Conservation (phyloP, 1,140 invertebrate genomes). For the Lanistes nyassanus region DNA sequence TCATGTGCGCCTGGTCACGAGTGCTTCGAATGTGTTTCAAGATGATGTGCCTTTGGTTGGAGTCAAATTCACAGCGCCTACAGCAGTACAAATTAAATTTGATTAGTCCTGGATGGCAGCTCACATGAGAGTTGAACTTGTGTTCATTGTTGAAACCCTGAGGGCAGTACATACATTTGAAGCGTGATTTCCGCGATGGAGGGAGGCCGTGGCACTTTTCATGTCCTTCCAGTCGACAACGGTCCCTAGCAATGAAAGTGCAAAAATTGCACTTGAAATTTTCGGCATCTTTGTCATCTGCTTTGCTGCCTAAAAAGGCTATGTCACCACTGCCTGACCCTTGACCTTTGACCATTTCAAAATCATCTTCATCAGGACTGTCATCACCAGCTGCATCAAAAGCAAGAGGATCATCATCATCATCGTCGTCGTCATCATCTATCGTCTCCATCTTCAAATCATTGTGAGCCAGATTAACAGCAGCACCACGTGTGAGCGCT, state of each 20-base stretch:
- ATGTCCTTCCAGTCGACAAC: conserved; percentile 32
- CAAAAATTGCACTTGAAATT: conserved; percentile 39
- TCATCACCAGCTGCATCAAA: conserved; percentile 5
- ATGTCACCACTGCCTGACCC: conserved; percentile 1
- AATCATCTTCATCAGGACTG: conserved; percentile 20
- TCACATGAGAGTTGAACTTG: conserved; percentile 39
- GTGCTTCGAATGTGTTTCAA: conserved; percentile 35
- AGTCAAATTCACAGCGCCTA: conserved; percentile 41
- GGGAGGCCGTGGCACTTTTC: conserved; percentile 35
- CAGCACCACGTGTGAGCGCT: not conserved
- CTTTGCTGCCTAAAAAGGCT: conserved; percentile 17
- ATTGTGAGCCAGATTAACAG: not conserved
- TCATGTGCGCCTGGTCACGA: conserved; percentile 28
- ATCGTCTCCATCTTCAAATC: not conserved
- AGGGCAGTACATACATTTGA: conserved; percentile 43
- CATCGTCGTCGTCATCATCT: conserved; percentile 9
- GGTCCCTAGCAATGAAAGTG: conserved; percentile 40
- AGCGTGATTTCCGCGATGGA: conserved; percentile 34
- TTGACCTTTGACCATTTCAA: conserved; percentile 5
- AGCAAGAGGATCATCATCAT: no score
- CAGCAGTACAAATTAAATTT: conserved; percentile 37
- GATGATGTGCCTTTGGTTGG: conserved; percentile 36
- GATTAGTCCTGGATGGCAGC: conserved; percentile 41
- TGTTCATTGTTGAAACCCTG: conserved; percentile 40
- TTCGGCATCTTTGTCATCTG: conserved; percentile 28